phyloP scores from a whole-genome alignment of 2,113 vertebrate genomes.

The Nyctereutes procyonoides region DNA sequence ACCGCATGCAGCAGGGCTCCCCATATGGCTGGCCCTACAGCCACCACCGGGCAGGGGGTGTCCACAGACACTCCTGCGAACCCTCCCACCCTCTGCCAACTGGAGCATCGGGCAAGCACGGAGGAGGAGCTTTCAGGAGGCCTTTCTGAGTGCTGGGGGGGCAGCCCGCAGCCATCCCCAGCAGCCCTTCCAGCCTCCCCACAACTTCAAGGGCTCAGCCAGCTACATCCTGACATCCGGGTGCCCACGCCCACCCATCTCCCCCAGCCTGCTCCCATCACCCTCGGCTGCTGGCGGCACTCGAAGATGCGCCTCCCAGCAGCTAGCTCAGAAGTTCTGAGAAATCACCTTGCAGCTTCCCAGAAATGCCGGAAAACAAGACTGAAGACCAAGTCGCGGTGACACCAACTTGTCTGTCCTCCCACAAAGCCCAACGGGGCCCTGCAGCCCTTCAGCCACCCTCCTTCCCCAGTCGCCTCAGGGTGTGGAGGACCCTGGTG shows the following conservation, averaged over 20 bases:
- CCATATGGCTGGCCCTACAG: not conserved
- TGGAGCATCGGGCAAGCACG: not conserved
- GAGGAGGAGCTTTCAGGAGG: not conserved
- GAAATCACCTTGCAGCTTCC: constrained; percentile 68
- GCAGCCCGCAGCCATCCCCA: not conserved
- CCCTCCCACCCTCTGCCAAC: not conserved
- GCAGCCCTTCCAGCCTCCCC: not conserved
- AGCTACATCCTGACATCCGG: not conserved
- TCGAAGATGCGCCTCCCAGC: not conserved
- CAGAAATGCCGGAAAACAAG: constrained; percentile 59
- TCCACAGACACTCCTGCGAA: not conserved
- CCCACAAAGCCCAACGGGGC: not conserved
- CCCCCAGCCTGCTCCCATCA: not conserved
- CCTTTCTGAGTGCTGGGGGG: not conserved
- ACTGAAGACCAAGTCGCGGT: not conserved
- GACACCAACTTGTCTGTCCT: constrained; percentile 16
- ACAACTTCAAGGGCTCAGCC: not conserved
- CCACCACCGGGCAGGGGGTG: not conserved
- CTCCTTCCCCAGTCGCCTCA: not conserved
- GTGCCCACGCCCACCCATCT: rapidly evolving
- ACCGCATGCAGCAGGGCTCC: not conserved
- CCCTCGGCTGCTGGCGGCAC: not conserved
- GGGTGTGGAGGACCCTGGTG: not conserved
- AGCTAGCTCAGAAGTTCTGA: constrained; percentile 47
- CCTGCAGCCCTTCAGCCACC: not conserved